A percentile compares a stretch with the other conserved stretches of the same genome.
These are phyloP conservation scores for Drosophila orosa DNA, from an alignment of 1,140 invertebrate genomes.

Conservation along the genomic window DNA sequence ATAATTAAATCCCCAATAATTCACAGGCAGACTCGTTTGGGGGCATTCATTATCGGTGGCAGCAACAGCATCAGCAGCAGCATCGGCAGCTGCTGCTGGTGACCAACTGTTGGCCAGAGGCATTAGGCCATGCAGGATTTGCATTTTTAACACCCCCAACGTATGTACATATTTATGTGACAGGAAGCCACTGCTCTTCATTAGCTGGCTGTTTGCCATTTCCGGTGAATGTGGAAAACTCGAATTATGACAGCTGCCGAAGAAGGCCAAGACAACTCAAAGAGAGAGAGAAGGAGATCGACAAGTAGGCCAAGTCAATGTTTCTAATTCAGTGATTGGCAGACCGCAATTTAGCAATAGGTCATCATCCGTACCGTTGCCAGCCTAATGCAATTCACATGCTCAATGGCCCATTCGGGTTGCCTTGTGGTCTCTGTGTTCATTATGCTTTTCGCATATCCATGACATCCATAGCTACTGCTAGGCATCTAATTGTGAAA, in stretches of 20 bases:
- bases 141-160: constrained; percentile 64
- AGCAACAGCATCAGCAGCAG: not conserved
- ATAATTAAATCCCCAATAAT: constrained; percentile 76
- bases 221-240: constrained; percentile 26
- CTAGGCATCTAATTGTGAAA: constrained; percentile 62
- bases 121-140: constrained; percentile 72
- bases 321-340: constrained; percentile 35
- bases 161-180: not conserved
- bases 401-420: constrained; percentile 39
- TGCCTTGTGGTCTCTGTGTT: constrained; percentile 18
- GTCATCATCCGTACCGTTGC: not conserved
- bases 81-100: constrained; percentile 12
- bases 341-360: constrained; percentile 37
- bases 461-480: constrained; percentile 22
- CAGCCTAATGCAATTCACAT: constrained; percentile 45
- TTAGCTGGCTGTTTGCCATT: constrained; percentile 18
- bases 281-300: not conserved
- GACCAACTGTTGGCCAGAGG: constrained; percentile 37
- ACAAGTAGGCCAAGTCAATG: constrained; percentile 25
- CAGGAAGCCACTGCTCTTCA: constrained; percentile 16
- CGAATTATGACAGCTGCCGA: constrained; percentile 49
- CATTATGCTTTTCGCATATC: constrained; percentile 18
- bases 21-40: constrained; percentile 47
- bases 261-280: not conserved
- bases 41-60: constrained; percentile 63